These are phyloP conservation scores for Catocala nupta DNA, from an alignment of 2,888 invertebrate species.

Conservation along the genomic window DNA sequence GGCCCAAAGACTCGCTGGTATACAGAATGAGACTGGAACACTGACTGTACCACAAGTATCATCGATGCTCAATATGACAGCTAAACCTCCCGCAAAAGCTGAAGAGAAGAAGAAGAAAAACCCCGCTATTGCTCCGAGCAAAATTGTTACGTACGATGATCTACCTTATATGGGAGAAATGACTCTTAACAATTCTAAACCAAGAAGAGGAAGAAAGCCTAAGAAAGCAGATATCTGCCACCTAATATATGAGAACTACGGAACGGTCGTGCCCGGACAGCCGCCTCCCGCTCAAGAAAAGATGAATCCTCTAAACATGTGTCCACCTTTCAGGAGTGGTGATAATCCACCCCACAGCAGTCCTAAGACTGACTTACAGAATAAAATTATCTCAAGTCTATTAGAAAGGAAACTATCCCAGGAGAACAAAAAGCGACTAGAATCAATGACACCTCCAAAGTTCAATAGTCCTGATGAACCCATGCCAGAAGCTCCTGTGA, in stretches of 20 bases:
- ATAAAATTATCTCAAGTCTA: constrained; percentile 90
- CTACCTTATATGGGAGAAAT: constrained; percentile 97
- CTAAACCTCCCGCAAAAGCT: constrained; percentile 59
- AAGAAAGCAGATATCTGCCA: constrained; percentile 97
- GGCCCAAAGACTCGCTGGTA: constrained; percentile 92
- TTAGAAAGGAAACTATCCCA: constrained; percentile 90
- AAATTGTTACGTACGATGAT: constrained; percentile 92
- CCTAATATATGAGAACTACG: constrained; percentile 96
- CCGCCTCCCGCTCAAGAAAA: constrained; percentile 86
- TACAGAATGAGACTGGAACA: constrained; percentile 88
- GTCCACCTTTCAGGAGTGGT: constrained; percentile 62
- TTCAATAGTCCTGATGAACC: constrained; percentile 74
- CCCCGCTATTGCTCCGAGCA: constrained; percentile 77
- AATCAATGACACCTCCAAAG: constrained; percentile 69
- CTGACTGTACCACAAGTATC: constrained; percentile 64
- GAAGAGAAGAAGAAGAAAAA: constrained; percentile 76
- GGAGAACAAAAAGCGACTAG: constrained; percentile 86
- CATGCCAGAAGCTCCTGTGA: constrained; percentile 72
- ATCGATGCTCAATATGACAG: constrained; percentile 62
- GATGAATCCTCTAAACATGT: constrained; percentile 59
- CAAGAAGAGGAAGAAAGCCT: constrained; percentile 94
- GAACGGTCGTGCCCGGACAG: constrained; percentile 93
- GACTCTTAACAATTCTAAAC: constrained; percentile 95
- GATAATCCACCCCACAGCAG: constrained; percentile 56
- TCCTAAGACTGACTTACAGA: constrained; percentile 89